Conservation (phyloP, 1,140 invertebrate species). For the Andricus grossulariae region DNA sequence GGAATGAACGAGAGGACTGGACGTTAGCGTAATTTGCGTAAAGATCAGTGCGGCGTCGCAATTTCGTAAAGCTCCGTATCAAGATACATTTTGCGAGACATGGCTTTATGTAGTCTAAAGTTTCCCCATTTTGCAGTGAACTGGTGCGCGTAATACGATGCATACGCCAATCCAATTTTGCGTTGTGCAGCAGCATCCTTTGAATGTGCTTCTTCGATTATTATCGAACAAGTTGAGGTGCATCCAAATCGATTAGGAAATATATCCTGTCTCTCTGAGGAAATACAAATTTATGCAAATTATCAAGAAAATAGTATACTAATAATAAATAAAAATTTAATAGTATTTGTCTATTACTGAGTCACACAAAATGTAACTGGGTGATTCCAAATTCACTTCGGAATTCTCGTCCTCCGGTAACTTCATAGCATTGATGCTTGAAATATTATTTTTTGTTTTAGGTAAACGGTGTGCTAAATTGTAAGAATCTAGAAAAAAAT, state of each 20-base stretch:
- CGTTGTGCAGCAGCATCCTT: conserved; percentile 52
- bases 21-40: conserved; percentile 29
- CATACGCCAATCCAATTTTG: conserved; percentile 55
- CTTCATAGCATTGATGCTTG: too few species aligned
- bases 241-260: conserved; percentile 2
- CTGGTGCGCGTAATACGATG: conserved; percentile 71
- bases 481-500: too few species aligned
- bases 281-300: conserved; percentile 31
- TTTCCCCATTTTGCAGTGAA: conserved; percentile 70
- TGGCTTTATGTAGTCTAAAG: conserved; percentile 55
- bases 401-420: too few species aligned
- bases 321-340: neutral
- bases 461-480: too few species aligned
- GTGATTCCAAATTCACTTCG: too few species aligned
- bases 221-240: neutral
- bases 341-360: too few species aligned
- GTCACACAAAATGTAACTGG: too few species aligned
- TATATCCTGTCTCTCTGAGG: conserved; percentile 45
- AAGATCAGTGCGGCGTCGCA: conserved; percentile 32
- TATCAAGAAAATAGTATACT: neutral
- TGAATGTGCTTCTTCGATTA: conserved; percentile 51
- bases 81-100: conserved; percentile 56
- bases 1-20: neutral
- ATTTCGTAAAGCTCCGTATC: conserved; percentile 45
- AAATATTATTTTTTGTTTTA: too few species aligned